phyloP scores from a whole-genome alignment of 2,797 vertebrate genomes.

The Sebastes taczanowskii region DNA sequence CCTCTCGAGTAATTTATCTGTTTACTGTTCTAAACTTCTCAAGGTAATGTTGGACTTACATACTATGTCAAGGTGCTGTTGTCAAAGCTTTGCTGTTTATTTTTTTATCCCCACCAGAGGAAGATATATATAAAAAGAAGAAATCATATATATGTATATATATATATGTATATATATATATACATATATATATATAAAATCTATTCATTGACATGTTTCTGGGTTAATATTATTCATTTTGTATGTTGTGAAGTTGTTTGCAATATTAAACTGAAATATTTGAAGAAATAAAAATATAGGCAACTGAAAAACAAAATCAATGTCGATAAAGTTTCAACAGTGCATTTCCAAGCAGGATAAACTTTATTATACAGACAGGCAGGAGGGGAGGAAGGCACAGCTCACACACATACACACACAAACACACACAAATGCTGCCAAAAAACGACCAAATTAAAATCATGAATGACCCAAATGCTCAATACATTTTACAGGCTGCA shows the following conservation, averaged over 20 bases:
- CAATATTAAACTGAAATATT: constrained; percentile 96
- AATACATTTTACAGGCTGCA: background rate
- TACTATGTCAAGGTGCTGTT: constrained; percentile 99
- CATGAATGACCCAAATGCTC: background rate
- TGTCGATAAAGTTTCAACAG: constrained; percentile 86
- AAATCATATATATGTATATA: constrained; percentile 51
- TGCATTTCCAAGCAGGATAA: constrained; percentile 74
- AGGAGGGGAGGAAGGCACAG: background rate
- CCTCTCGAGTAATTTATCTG: constrained; percentile 97
- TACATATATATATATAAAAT: constrained; percentile 82
- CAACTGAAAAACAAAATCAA: constrained; percentile 91
- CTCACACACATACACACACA: constrained; percentile 13
- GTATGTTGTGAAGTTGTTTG: constrained; percentile 99
- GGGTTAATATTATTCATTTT: constrained; percentile 93
- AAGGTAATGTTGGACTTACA: constrained; percentile 99
- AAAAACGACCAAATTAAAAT: background rate
- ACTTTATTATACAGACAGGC: constrained; percentile 20
- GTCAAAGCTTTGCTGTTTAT: constrained; percentile 99
- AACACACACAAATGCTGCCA: background rate
- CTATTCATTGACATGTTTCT: constrained; percentile 90
- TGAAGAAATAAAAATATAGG: constrained; percentile 95
- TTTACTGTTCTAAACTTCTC: constrained; percentile 99
- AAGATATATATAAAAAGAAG: constrained; percentile 78
- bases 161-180: constrained; percentile 44
- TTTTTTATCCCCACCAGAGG: constrained; percentile 91